These are phyloP conservation scores for Hyphantria cunea DNA, from an alignment of 1,140 invertebrate species.

Conservation along the genomic window DNA sequence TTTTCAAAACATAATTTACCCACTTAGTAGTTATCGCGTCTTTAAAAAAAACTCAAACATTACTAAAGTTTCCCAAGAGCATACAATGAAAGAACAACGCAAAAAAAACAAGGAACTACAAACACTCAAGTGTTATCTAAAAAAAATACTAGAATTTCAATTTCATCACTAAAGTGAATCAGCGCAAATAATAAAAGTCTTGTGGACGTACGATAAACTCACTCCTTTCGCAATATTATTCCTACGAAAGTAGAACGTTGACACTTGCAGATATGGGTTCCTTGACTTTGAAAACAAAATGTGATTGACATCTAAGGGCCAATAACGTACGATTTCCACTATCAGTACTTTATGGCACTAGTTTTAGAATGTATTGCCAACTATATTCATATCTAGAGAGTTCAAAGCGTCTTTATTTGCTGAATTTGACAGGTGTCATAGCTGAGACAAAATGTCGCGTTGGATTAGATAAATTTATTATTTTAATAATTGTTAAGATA, in stretches of 20 bases:
- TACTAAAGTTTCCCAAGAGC: too few species aligned
- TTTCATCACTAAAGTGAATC: constrained; percentile 34
- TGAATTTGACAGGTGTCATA: too few species aligned
- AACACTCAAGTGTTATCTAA: constrained; percentile 17
- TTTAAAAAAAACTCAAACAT: too few species aligned
- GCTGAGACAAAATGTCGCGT: too few species aligned
- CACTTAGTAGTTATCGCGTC: too few species aligned
- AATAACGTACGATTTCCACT: neutral
- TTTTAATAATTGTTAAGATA: too few species aligned
- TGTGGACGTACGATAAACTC: constrained; percentile 16
- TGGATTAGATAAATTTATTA: too few species aligned
- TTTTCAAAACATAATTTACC: too few species aligned
- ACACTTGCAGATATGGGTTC: constrained; percentile 28
- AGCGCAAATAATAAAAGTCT: constrained; percentile 29
- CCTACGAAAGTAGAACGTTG: constrained; percentile 16
- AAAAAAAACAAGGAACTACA: constrained; percentile 7
- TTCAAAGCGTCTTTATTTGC: too few species aligned
- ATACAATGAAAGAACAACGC: neutral
- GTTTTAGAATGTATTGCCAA: neutral
- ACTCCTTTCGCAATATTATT: constrained; percentile 11
- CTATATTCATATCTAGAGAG: too few species aligned
- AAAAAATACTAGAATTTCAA: constrained; percentile 22
- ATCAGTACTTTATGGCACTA: neutral
- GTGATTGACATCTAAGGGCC: neutral
- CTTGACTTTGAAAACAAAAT: constrained; percentile 22